phyloP scores from a whole-genome alignment of 2,113 vertebrate genomes.

The Rhinoptilus africanus region DNA sequence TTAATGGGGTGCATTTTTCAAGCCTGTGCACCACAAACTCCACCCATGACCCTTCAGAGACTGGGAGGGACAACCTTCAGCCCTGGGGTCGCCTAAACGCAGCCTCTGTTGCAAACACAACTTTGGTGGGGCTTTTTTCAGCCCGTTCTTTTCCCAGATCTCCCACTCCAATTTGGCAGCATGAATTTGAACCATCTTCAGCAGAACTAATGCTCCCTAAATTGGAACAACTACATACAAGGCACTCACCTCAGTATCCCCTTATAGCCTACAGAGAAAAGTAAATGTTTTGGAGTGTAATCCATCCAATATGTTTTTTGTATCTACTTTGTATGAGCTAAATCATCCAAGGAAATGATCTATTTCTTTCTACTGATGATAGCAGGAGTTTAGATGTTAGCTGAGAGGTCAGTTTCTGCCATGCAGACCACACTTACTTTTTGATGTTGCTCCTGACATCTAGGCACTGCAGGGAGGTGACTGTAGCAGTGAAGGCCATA shows the following conservation, averaged over 20 bases:
- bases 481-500: background rate
- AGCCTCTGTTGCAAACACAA: background rate
- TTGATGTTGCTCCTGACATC: background rate
- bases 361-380: background rate
- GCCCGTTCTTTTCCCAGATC: background rate
- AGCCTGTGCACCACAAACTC: background rate
- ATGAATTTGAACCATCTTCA: background rate
- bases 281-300: background rate
- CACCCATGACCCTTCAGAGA: background rate
- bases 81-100: background rate
- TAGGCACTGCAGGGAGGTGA: background rate
- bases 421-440: background rate
- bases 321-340: background rate
- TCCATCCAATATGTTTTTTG: background rate
- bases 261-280: background rate
- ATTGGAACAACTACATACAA: background rate
- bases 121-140: background rate
- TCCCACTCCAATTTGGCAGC: background rate
- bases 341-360: background rate
- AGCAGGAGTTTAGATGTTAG: background rate
- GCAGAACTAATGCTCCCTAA: background rate
- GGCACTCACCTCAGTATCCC: background rate
- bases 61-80: background rate
- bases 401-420: background rate
- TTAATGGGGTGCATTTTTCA: background rate